These are phyloP conservation scores for Rhinoderma darwinii DNA, from an alignment of 2,113 vertebrate genomes.

Conservation along the genomic window DNA sequence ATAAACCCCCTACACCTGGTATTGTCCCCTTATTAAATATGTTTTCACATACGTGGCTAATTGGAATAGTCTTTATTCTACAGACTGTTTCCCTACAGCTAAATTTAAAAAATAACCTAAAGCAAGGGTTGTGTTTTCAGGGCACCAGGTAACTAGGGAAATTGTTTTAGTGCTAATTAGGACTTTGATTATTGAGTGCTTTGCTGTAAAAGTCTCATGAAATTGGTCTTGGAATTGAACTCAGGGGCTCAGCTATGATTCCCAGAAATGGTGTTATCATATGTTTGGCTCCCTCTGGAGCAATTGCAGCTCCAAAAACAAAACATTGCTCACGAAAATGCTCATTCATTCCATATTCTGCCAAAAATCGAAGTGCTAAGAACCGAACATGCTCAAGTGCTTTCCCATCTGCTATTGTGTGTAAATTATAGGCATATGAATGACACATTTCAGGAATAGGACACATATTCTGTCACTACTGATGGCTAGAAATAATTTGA, in stretches of 20 bases:
- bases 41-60: neutral
- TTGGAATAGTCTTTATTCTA: neutral
- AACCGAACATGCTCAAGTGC: neutral
- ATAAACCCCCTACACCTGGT: too few relatives aligned
- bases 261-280: constrained; percentile 24
- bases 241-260: constrained; percentile 21
- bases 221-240: constrained; percentile 20
- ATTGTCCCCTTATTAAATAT: neutral
- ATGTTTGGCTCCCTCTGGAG: neutral
- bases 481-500: too few relatives aligned
- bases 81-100: neutral
- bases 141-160: neutral
- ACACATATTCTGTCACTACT: neutral
- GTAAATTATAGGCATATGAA: neutral
- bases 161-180: constrained; percentile 35
- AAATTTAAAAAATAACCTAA: neutral
- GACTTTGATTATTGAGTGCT: constrained; percentile 17
- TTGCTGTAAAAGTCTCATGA: constrained; percentile 14
- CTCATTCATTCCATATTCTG: constrained; percentile 15
- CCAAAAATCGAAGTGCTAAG: neutral
- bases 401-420: constrained; percentile 9
- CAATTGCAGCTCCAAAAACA: constrained; percentile 25
- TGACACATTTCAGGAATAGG: neutral
- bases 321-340: constrained; percentile 23
- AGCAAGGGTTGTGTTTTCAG: constrained; percentile 7